Evolutionary conservation across 1,140 invertebrate genomes (phyloP).

Genomic region (Ruditapes philippinarum): DNA sequence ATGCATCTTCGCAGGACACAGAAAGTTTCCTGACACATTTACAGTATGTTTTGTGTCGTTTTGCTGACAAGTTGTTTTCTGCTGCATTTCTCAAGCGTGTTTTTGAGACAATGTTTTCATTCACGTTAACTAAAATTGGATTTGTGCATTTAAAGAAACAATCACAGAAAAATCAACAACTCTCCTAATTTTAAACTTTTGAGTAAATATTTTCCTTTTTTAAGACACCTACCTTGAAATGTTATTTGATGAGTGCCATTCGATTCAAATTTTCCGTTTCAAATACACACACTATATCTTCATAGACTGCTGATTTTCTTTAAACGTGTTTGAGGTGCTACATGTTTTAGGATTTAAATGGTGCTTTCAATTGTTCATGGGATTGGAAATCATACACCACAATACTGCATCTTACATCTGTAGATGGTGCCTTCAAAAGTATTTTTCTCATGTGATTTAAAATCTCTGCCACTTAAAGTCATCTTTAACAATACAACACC

Average conservation of each 20-base stretch:
- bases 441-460: constrained; percentile 39
- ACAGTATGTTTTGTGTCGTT: constrained; percentile 13
- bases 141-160: constrained; percentile 39
- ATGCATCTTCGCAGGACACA: constrained; percentile 12
- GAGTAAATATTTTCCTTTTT: not conserved
- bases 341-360: constrained; percentile 1
- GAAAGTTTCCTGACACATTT: constrained; percentile 53
- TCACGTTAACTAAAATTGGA: constrained; percentile 13
- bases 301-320: not conserved
- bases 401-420: not conserved
- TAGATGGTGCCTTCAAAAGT: not conserved
- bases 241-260: constrained; percentile 41
- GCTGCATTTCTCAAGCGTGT: constrained; percentile 49
- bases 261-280: constrained; percentile 9
- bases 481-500: constrained; percentile 5
- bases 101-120: constrained; percentile 16
- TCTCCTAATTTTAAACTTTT: not conserved
- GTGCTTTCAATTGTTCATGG: constrained; percentile 31
- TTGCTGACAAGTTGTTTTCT: not conserved
- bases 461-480: not conserved
- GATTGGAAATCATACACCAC: constrained; percentile 31
- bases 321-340: not conserved
- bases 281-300: constrained; percentile 42
- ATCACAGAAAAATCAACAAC: constrained; percentile 36
- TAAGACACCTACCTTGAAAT: constrained; percentile 36